Conservation (phyloP, 2,113 vertebrate genomes). For the Anarrhichthys ocellatus region DNA sequence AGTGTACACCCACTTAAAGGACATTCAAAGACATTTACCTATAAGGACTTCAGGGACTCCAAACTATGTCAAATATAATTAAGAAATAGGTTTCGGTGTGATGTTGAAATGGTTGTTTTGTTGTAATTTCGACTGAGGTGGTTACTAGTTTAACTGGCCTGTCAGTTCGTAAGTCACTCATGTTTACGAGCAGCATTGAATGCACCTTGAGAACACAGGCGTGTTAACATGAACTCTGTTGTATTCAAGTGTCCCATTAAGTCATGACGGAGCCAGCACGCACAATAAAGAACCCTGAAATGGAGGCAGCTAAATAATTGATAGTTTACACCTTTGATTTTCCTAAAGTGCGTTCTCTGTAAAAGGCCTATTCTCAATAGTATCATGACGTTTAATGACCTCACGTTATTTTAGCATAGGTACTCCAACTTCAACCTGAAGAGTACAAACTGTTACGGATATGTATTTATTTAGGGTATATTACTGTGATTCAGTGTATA, state of each 20-base stretch:
- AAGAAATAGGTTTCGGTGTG: neutral
- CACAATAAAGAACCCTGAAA: neutral
- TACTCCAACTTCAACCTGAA: neutral
- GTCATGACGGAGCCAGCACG: neutral
- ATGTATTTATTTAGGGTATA: neutral
- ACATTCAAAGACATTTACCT: too few relatives aligned
- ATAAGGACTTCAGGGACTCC: neutral
- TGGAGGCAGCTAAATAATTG: neutral
- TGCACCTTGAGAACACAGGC: neutral
- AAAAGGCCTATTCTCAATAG: neutral
- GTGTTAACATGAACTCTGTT: neutral
- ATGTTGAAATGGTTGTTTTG: too few relatives aligned
- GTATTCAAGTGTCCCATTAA: neutral
- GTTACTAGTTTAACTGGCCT: neutral
- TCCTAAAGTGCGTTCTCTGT: neutral
- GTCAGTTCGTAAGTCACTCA: neutral
- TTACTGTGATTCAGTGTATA: neutral
- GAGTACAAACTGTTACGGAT: neutral
- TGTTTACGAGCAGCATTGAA: neutral
- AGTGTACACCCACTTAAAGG: too few relatives aligned
- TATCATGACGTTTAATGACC: neutral
- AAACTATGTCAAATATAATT: neutral
- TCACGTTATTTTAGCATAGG: neutral
- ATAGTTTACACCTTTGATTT: neutral
- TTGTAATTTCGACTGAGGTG: neutral